Conservation (phyloP, 2,888 invertebrate species). For the Platyscelio sp. region DNA sequence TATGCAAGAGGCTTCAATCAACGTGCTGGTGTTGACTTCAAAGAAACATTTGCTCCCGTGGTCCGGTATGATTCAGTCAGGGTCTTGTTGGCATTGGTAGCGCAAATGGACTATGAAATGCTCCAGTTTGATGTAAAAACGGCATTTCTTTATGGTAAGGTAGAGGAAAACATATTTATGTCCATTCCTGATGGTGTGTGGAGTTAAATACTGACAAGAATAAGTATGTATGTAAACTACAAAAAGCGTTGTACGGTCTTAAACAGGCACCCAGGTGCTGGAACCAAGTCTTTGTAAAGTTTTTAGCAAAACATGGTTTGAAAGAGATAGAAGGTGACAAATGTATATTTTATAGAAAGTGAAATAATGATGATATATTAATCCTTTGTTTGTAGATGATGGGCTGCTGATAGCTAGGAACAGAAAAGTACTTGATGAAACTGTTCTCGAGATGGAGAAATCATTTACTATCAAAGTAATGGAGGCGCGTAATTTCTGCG, state of each 20-base stretch:
- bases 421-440: not conserved
- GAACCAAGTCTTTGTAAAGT: slow-evolving; percentile 14
- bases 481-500: slow-evolving; percentile 34
- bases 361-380: not conserved
- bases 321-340: slow-evolving; percentile 4
- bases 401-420: slow-evolving; percentile 31
- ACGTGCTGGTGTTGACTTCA: slow-evolving; percentile 42
- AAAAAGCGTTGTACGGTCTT: slow-evolving; percentile 38
- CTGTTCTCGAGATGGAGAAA: not conserved
- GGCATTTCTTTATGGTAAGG: slow-evolving; percentile 35
- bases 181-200: slow-evolving; percentile 14
- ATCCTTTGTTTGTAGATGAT: slow-evolving; percentile 38
- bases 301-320: not conserved
- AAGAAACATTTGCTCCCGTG: slow-evolving; percentile 36
- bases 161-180: slow-evolving; percentile 39
- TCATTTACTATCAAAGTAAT: slow-evolving; percentile 15
- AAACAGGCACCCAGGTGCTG: slow-evolving; percentile 45
- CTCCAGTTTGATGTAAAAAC: slow-evolving; percentile 41
- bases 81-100: slow-evolving; percentile 14
- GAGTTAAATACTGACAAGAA: not conserved
- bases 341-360: slow-evolving; percentile 17
- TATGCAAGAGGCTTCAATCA: slow-evolving; percentile 65
- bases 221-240: slow-evolving; percentile 23
- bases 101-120: slow-evolving; percentile 15
- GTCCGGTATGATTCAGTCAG: slow-evolving; percentile 38